phyloP scores from a whole-genome alignment of 2,888 invertebrate species.

The Trissolcus brochymenae region DNA sequence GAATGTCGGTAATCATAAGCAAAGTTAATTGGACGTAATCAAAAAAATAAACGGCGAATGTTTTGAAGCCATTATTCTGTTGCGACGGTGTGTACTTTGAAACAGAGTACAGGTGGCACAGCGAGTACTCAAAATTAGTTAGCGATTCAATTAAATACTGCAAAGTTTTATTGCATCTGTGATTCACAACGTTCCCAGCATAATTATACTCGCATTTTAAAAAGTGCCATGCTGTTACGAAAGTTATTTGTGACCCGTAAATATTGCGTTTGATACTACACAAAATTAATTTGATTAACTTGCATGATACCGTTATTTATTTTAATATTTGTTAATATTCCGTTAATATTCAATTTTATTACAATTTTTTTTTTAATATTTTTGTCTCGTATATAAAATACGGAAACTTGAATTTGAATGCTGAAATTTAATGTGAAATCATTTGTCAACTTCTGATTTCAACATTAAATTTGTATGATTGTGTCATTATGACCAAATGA shows the following conservation, averaged over 20 bases:
- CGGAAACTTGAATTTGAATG: too few relatives aligned
- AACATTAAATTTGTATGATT: too few relatives aligned
- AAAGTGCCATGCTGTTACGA: background rate
- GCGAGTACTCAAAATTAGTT: constrained; percentile 20
- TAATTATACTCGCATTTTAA: constrained; percentile 13
- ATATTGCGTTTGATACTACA: constrained; percentile 12
- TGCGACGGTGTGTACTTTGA: background rate
- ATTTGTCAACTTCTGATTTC: too few relatives aligned
- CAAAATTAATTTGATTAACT: constrained; percentile 13
- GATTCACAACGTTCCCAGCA: constrained; percentile 8
- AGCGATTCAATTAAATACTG: constrained; percentile 25
- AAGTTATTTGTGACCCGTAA: constrained; percentile 4
- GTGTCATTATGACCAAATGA: too few relatives aligned
- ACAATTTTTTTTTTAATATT: too few relatives aligned
- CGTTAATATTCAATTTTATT: too few relatives aligned
- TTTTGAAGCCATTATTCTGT: too few relatives aligned
- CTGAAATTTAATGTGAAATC: too few relatives aligned
- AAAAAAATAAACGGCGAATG: background rate
- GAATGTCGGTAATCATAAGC: too few relatives aligned
- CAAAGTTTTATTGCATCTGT: constrained; percentile 16
- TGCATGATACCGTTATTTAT: background rate
- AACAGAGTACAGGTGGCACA: background rate
- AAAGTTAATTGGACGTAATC: constrained; percentile 4
- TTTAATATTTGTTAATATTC: too few relatives aligned
- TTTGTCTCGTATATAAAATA: too few relatives aligned